A percentile compares a stretch with the other conserved stretches of the same genome.
These are phyloP conservation scores for Hydraecia micacea DNA, from an alignment of 2,888 invertebrate species.

Conservation along the genomic window DNA sequence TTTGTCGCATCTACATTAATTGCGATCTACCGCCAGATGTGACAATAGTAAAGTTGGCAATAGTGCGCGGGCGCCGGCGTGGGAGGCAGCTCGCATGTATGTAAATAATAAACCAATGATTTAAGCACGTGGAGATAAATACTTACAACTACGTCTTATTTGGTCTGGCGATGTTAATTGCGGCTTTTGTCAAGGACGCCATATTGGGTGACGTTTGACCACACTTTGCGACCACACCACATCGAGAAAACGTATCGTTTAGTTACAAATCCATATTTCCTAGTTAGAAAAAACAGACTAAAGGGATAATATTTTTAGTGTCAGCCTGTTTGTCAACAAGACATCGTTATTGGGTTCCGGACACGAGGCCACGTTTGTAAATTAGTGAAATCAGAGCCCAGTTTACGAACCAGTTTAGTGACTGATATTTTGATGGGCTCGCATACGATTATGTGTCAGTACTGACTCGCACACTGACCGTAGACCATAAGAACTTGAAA, in stretches of 20 bases:
- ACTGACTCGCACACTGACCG: no score
- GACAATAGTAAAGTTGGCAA: conserved; percentile 70
- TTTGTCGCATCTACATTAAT: conserved; percentile 39
- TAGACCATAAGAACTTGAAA: no score
- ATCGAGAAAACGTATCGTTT: not conserved
- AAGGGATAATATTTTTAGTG: not conserved
- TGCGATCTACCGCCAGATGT: conserved; percentile 54
- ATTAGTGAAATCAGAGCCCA: not conserved
- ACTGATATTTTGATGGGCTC: not conserved
- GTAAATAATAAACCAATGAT: conserved; percentile 43
- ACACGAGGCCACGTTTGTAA: not conserved
- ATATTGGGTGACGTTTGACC: not conserved
- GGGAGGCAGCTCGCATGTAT: conserved; percentile 63
- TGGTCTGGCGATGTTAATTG: conserved; percentile 1
- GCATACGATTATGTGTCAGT: not conserved
- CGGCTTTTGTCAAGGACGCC: not conserved
- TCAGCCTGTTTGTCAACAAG: no score
- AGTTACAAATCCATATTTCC: not conserved
- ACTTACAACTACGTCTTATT: conserved; percentile 18
- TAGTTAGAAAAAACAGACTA: not conserved
- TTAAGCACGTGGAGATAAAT: conserved; percentile 47
- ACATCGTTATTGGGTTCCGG: not conserved
- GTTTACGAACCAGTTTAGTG: not conserved
- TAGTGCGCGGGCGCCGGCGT: conserved; percentile 75
- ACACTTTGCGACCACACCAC: not conserved